phyloP scores from a whole-genome alignment of 1,140 invertebrate genomes.

The Panagrolaimus sp. region DNA sequence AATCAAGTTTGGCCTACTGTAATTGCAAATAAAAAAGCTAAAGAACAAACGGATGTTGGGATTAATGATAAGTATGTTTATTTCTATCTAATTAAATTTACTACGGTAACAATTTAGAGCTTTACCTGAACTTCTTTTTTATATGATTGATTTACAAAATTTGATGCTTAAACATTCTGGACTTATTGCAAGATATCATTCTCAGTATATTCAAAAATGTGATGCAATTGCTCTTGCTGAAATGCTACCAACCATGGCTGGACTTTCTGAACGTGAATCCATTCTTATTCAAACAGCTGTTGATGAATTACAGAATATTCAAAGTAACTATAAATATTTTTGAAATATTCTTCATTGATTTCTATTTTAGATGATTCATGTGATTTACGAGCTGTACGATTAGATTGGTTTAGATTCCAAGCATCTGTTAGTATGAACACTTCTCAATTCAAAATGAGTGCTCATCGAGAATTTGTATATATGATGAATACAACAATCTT shows the following conservation, averaged over 20 bases:
- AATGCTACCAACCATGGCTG: constrained; percentile 63
- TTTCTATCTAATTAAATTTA: constrained; percentile 16
- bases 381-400: constrained; percentile 73
- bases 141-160: constrained; percentile 83
- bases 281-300: constrained; percentile 24
- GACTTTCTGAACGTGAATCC: constrained; percentile 24
- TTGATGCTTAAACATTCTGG: constrained; percentile 70
- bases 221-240: constrained; percentile 80
- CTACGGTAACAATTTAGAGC: constrained; percentile 65
- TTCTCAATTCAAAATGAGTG: constrained; percentile 73
- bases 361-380: constrained; percentile 20
- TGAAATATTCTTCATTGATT: background rate
- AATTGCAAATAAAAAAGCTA: constrained; percentile 68
- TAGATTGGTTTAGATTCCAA: constrained; percentile 95
- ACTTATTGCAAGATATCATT: constrained; percentile 68
- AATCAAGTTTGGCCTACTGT: constrained; percentile 79
- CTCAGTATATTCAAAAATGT: constrained; percentile 79
- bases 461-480: constrained; percentile 77
- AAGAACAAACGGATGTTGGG: constrained; percentile 56
- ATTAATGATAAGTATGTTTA: constrained; percentile 33
- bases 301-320: constrained; percentile 17
- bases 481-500: constrained; percentile 91
- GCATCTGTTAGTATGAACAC: constrained; percentile 81
- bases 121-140: constrained; percentile 90
- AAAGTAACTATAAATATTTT: background rate